Base-by-base conservation (phyloP, 2,797 vertebrate species). In the Lepidocolaptes lacrymiger region DNA sequence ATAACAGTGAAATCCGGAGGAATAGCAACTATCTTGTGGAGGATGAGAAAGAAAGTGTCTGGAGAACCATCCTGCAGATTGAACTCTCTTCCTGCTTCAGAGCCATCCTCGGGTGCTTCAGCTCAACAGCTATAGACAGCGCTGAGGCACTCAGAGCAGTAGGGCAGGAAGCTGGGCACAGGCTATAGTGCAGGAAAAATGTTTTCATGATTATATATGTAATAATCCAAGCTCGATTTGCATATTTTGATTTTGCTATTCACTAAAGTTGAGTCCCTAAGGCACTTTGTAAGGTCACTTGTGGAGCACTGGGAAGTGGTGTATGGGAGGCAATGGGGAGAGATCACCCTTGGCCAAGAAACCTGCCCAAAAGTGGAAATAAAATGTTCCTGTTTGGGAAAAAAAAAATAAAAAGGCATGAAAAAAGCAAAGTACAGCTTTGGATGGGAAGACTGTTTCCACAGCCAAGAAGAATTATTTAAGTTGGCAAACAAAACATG, bases 41-140 rank as follows among this genome's bases (percentile, higher is more conserved):
- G 91, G 43, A 81, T 48, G 72, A 93, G 92, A 95, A 97, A 92
- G 95, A 97, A 96, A 95, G 90, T 87, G 93, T n/a, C 73, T 96
- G 84, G 88, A 89, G 93, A 87, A 7, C 83, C 95, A 95, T 51
- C 72, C 85, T 94, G 82, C 89, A 91, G 88, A 84, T 94, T 95
- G 87, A 95, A 88, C 75, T 89, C 91, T 78, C 95, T 96, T 96
- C 96, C 95, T 97, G 92, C 95, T 94, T 96, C 93, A 97, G 86
- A 91, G 83, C 46, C 95, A 95, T 96, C 92, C 94, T 83, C 36
- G 55, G 79, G 92, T 96, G 83, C 96, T 97, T 97, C 95, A 97
- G 85, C 79, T 96, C 90, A 97, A 94, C 92, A 97, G 95, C 91
- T 85, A 89, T 88, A 96, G 83, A 93, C 62, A 78, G 77, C 1